Evolutionary conservation across 2,888 invertebrate genomes (phyloP).

Genomic region (Toxonevra muliebris): DNA sequence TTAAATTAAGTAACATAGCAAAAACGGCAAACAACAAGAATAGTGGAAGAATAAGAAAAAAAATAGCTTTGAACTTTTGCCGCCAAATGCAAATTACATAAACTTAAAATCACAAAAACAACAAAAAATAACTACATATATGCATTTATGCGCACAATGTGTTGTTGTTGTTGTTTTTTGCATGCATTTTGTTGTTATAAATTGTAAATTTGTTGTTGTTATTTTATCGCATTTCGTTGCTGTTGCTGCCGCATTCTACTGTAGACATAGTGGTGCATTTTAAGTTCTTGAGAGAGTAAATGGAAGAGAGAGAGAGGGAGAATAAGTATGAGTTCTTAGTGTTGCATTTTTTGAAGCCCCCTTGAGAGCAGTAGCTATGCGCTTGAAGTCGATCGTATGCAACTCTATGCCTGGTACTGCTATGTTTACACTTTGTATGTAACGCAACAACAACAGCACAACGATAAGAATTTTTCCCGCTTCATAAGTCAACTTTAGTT

Average conservation of each 20-base stretch:
- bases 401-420: too few relatives aligned
- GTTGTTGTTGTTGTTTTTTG: constrained; percentile 5
- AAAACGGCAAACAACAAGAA: constrained; percentile 11
- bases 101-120: constrained; percentile 16
- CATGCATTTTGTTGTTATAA: neutral
- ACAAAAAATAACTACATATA: neutral
- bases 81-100: constrained; percentile 24
- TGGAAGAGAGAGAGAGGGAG: too few relatives aligned
- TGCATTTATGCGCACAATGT: neutral
- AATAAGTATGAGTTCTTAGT: too few relatives aligned
- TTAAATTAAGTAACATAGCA: constrained; percentile 16
- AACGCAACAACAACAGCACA: too few relatives aligned
- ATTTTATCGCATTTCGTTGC: neutral
- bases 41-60: constrained; percentile 12
- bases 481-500: too few relatives aligned
- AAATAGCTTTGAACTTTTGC: constrained; percentile 10
- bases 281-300: too few relatives aligned
- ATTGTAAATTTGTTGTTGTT: neutral
- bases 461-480: too few relatives aligned
- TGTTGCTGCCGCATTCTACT: neutral
- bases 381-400: too few relatives aligned
- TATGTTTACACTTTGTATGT: too few relatives aligned
- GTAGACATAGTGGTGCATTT: too few relatives aligned
- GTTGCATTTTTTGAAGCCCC: too few relatives aligned
- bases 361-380: too few relatives aligned